Evolutionary conservation across 2,113 vertebrate species (phyloP), one percentile per base, ranked within the genome.

Genomic region (Amblyopsis rosae): DNA sequence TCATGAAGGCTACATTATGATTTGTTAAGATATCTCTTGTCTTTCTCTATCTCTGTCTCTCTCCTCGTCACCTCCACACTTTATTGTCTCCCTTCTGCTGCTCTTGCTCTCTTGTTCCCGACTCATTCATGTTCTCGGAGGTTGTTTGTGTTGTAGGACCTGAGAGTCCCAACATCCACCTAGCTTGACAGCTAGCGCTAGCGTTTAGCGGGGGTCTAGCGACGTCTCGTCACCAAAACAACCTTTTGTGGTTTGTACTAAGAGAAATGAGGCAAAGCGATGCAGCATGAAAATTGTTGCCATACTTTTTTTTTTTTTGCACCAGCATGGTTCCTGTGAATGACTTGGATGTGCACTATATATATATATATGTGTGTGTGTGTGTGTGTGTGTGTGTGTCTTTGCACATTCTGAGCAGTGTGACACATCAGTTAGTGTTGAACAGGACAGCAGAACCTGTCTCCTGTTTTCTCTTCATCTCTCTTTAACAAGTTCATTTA

Each of bases 401-500:
- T 82, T 70, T 78, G 72, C 76, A 59, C 48, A 61, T 77, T 65
- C 12, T 75, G 73, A 79, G 76, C 69, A 59, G 15, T 65, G 76
- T 79, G 71, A 73, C 79, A 79, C 58, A 83, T 82, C 82, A 85
- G 82, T 82, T 86, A 82, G 77, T 84, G 84, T 81, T 86, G 79
- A 89, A 84, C 72, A 86, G 81, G 83, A 87, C 86, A 87, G 76
- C 83, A 82, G 82, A 84, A 84, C 81, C 81, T 87, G 86, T 88
- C 84, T 87, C 59, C 70, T 75, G 67, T 72, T 55, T 81, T 66
- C 64, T 76, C 82, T 90, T 90, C 82, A 90, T 87, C 80, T 88
- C 76, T 62, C 72, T 85, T 90, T 86, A 87, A 90, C 88, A 88
- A 88, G 81, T 88, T 86, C 78, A 89, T 86, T 87, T 88, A 90